Evolutionary conservation across 1,140 invertebrate species (phyloP).

Genomic region (Trachymyrmex septentrionalis): DNA sequence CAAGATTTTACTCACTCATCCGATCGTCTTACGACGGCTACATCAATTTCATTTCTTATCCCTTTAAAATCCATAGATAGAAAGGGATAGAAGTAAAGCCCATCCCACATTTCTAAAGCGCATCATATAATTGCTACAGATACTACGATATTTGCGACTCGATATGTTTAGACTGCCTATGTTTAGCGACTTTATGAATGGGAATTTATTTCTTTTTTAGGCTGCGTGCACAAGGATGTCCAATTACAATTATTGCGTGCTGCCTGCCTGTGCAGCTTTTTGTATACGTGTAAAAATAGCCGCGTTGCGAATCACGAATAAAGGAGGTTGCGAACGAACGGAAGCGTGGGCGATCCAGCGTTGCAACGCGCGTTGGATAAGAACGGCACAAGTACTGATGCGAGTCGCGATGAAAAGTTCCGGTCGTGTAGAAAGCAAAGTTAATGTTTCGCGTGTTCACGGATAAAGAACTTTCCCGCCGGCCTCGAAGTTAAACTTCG

Average conservation of each 20-base stretch:
- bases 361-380: not conserved
- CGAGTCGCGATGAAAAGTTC: slow-evolving; percentile 57
- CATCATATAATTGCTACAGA: not conserved
- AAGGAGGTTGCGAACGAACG: not conserved
- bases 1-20: not conserved
- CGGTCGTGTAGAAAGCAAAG: slow-evolving; percentile 52
- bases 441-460: slow-evolving; percentile 61
- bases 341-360: slow-evolving; percentile 10
- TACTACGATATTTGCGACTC: not conserved
- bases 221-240: not conserved
- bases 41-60: not conserved
- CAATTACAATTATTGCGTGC: slow-evolving; percentile 41
- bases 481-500: slow-evolving; percentile 32
- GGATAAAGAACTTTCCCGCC: slow-evolving; percentile 57
- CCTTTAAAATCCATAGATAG: not conserved
- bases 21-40: not conserved
- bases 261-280: slow-evolving; percentile 12
- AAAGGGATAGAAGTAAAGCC: not conserved
- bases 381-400: slow-evolving; percentile 22
- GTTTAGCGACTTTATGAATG: slow-evolving; percentile 32
- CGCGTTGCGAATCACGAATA: slow-evolving; percentile 30
- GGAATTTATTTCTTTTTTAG: slow-evolving; percentile 54
- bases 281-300: slow-evolving; percentile 44
- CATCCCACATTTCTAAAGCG: not conserved
- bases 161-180: not conserved